phyloP scores from a whole-genome alignment of 2,888 invertebrate species.

The Trichopria drosophilae region DNA sequence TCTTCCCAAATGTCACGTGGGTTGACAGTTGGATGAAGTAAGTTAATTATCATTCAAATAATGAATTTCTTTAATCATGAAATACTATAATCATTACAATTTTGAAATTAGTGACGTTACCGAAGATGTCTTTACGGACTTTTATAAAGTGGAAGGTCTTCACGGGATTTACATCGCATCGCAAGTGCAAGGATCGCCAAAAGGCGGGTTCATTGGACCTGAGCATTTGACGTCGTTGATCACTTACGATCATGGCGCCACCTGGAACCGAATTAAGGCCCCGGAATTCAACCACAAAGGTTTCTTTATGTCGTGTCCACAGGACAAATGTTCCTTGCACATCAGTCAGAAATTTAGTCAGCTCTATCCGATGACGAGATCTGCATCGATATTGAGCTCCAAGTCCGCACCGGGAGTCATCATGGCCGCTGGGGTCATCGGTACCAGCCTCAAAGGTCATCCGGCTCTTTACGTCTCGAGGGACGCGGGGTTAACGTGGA shows the following conservation, averaged over 20 bases:
- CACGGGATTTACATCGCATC: conserved; percentile 89
- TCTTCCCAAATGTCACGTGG: conserved; percentile 81
- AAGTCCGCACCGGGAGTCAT: conserved; percentile 87
- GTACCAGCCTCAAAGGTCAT: conserved; percentile 76
- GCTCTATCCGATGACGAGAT: conserved; percentile 77
- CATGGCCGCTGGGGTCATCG: conserved; percentile 82
- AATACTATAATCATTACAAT: neutral
- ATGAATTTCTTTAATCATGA: conserved; percentile 18
- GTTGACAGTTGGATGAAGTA: conserved; percentile 82
- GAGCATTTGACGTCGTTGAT: conserved; percentile 80
- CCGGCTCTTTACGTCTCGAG: conserved; percentile 79
- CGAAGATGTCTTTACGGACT: conserved; percentile 82
- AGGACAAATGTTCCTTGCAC: conserved; percentile 77
- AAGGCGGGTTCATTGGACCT: conserved; percentile 64
- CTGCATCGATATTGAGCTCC: conserved; percentile 81
- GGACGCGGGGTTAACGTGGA: conserved; percentile 84
- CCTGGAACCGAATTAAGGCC: conserved; percentile 76
- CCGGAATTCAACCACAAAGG: conserved; percentile 73
- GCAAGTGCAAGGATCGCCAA: conserved; percentile 65
- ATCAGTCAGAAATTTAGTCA: conserved; percentile 84
- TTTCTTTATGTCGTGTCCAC: conserved; percentile 68
- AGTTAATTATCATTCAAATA: conserved; percentile 52
- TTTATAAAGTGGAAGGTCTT: conserved; percentile 85
- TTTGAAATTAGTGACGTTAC: conserved; percentile 67
- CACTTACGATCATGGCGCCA: conserved; percentile 83